A percentile compares a stretch with the other conserved stretches of the same genome.
These are phyloP conservation scores for Drosophila ezoana DNA, from an alignment of 2,888 invertebrate species.

Conservation along the genomic window DNA sequence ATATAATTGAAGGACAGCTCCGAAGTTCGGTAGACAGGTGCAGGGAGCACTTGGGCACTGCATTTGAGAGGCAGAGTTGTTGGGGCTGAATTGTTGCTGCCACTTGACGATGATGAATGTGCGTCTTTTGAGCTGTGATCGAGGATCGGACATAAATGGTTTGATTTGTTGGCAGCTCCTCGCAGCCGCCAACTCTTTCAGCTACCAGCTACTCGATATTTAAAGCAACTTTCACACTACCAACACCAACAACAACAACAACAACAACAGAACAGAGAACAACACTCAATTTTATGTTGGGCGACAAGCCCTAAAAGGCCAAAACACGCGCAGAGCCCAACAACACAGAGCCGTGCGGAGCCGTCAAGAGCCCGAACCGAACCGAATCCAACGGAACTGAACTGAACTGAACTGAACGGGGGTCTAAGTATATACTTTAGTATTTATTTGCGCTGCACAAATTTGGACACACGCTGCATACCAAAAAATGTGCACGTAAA, in stretches of 20 bases:
- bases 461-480: conserved; percentile 78
- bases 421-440: conserved; percentile 33
- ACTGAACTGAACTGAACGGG: conserved; percentile 4
- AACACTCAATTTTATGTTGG: conserved; percentile 69
- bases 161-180: conserved; percentile 72
- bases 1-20: conserved; percentile 75
- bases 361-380: conserved; percentile 21
- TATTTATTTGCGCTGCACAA: conserved; percentile 74
- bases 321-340: conserved; percentile 71
- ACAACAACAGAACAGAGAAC: conserved; percentile 10
- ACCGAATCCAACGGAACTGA: conserved; percentile 19
- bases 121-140: conserved; percentile 56
- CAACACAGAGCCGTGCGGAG: conserved; percentile 7
- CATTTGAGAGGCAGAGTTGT: background rate
- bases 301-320: conserved; percentile 71
- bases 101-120: conserved; percentile 78
- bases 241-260: conserved; percentile 37
- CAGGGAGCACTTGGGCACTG: conserved; percentile 40
- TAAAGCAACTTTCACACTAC: conserved; percentile 79
- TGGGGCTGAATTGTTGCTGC: conserved; percentile 23
- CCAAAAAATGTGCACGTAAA: conserved; percentile 75
- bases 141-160: conserved; percentile 73
- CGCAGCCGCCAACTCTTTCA: conserved; percentile 5
- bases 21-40: conserved; percentile 70
- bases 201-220: conserved; percentile 50